Base-by-base conservation (phyloP, 2,113 vertebrate genomes). In the Procavia capensis region DNA sequence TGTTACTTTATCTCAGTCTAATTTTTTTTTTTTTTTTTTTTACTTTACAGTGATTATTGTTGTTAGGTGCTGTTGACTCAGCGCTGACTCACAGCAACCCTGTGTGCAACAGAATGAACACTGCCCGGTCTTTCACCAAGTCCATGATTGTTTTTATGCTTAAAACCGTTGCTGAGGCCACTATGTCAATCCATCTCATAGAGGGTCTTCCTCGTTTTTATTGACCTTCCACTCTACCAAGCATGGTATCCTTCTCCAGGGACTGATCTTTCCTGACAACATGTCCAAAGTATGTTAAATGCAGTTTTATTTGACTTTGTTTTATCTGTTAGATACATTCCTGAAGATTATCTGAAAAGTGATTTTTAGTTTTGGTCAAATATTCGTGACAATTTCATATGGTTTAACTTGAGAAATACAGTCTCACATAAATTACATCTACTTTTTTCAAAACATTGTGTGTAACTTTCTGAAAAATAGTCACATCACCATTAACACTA, bases 1-100 rank as follows among this genome's bases (percentile, higher is more conserved):
- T 45, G 54, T 45, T 84, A 17, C 66, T 95, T 93, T 90, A 84
- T 64, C 24, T 92, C 72, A 88, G 82, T 39, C 43, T 88, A 6
- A 17, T 50, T 17, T 16, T 68, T 13, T 79, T 95, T 95, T 91
- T n/a, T 50, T 17, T 16, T 68, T 13, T 79, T 95, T 95, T 91
- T n/a, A 86, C 41, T 83, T 25, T 19, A 59, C 14, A 36, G 11
- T 57, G 24, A 88, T 57, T 79, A 22, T n/a, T n/a, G n/a, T n/a
- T n/a, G n/a, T n/a, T n/a, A n/a, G n/a, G n/a, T n/a, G n/a, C n/a
- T n/a, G n/a, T n/a, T n/a, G n/a, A n/a, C n/a, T n/a, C n/a, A n/a
- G n/a, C n/a, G n/a, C n/a, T n/a, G n/a, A n/a, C n/a, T n/a, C n/a
- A n/a, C n/a, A n/a, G n/a, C n/a, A n/a, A n/a, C n/a, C n/a, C n/a